Conservation (phyloP, 1,140 invertebrate species). For the Acyrthosiphon pisum region DNA sequence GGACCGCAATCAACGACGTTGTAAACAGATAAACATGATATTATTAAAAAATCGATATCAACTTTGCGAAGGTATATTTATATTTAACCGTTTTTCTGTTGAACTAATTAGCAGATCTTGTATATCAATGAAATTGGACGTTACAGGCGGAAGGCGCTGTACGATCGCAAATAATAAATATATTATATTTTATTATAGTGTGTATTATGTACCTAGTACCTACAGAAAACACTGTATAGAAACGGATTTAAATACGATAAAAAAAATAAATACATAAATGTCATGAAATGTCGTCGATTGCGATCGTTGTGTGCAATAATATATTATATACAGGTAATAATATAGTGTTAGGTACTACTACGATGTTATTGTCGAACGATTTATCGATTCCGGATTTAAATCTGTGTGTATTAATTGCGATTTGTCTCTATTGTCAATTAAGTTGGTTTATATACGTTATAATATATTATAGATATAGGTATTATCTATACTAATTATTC, state of each 20-base stretch:
- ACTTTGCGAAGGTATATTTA: neutral
- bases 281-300: neutral
- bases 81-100: neutral
- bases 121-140: neutral
- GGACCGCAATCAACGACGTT: neutral
- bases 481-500: neutral
- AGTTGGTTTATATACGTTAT: neutral
- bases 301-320: neutral
- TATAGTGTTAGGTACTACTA: neutral
- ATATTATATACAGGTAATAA: neutral
- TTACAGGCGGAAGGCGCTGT: neutral
- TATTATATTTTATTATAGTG: neutral
- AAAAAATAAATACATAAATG: neutral
- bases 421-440: constrained; percentile 9
- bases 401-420: neutral
- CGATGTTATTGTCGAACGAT: neutral
- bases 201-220: neutral
- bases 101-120: neutral
- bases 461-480: neutral
- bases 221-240: neutral
- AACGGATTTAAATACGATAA: neutral
- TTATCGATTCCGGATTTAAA: neutral
- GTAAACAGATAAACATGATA: neutral
- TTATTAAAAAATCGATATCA: neutral
- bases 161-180: neutral